These are phyloP conservation scores for Yponomeuta plumbellus DNA, from an alignment of 2,888 invertebrate genomes.

Conservation along the genomic window DNA sequence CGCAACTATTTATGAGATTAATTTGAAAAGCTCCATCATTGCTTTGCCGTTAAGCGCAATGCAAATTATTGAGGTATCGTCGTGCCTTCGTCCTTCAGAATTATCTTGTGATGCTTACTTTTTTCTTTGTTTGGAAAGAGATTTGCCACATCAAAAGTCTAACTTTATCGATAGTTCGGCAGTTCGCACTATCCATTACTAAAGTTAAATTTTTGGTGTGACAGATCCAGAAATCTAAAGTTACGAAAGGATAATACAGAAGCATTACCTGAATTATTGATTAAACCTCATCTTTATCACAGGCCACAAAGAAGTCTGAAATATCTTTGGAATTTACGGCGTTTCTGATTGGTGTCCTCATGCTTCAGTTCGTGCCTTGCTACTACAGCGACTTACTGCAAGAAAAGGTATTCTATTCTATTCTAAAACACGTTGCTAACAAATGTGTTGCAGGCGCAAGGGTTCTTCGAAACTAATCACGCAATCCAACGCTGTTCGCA, in stretches of 20 bases:
- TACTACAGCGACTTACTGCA: constrained; percentile 55
- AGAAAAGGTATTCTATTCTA: constrained; percentile 41
- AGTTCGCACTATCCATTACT: no score
- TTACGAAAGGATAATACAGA: no score
- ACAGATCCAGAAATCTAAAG: no score
- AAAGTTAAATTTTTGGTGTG: no score
- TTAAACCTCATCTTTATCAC: constrained; percentile 24
- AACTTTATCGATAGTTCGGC: no score
- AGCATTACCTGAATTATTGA: no score
- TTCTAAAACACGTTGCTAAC: neutral
- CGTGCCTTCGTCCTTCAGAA: neutral
- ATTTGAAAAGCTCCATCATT: constrained; percentile 51
- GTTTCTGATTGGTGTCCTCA: constrained; percentile 35
- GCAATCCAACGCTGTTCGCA: no score
- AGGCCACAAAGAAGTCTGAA: constrained; percentile 37
- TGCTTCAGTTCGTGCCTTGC: constrained; percentile 53
- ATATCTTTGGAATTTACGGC: constrained; percentile 48
- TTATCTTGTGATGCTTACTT: no score
- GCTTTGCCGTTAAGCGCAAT: constrained; percentile 50
- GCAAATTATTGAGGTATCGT: constrained; percentile 44
- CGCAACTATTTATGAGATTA: constrained; percentile 45
- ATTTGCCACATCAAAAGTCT: no score
- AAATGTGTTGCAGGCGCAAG: neutral
- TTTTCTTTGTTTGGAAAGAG: no score
- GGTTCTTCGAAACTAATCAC: no score